Base-by-base conservation (phyloP, 1,140 invertebrate species). In the Panagrolaimus sp. region DNA sequence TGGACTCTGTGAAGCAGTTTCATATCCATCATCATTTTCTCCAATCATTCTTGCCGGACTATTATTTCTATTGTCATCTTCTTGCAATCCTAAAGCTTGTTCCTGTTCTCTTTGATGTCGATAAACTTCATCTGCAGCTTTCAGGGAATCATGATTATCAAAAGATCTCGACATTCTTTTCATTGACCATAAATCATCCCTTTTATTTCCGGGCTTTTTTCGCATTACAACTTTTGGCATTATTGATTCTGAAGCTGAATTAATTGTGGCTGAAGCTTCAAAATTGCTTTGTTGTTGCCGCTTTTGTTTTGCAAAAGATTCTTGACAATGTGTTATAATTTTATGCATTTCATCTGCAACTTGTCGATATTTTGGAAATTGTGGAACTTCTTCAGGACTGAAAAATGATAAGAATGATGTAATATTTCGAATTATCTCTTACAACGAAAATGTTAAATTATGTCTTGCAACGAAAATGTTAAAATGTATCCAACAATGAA, bases 301-400 rank as follows among this genome's bases (percentile, higher is more conserved):
- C 21, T 26, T 28, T 6, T 21, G 52, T 21, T 12, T 21, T 28
- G 21, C 52, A 1, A 28, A 28, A 14, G 52, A 21, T 28, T 21
- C 52, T 17, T 12, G 10, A 62, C 48, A 68, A n/a, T 21, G 38
- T 38, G 26, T 38, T 87, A 70, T 73, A 66, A 77, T 74, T 74
- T 73, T 78, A 71, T 74, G 75, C 63, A 78, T 75, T 63, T 74
- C 67, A 32, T 68, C 69, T 43, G 72, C 72, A 87, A 98, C 90
- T 74, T 94, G 90, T 69, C 89, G 87, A 76, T 89, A 89, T 81
- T 95, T 90, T 0, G 96, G 96, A 85, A 98, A 95, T 63, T 89
- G 86, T 0, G 93, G 93, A 73, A 97, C 84, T 84, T 98, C 95
- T 86, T 98, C 96, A 0, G 95, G 94, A 76, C 94, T 38, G n/a